These are phyloP conservation scores for Aradus depressus DNA, from an alignment of 2,888 invertebrate species.

Conservation along the genomic window DNA sequence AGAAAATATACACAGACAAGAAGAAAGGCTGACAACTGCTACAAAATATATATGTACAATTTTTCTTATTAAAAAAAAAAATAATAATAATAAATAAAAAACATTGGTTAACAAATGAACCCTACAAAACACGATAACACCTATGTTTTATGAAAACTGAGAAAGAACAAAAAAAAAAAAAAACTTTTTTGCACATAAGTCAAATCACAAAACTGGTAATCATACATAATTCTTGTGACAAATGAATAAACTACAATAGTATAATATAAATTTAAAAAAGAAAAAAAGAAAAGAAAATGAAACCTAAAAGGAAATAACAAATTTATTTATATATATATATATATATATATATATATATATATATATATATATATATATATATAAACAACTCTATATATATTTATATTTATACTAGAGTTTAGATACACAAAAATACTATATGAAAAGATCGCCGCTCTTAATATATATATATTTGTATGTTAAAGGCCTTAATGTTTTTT, in stretches of 20 bases:
- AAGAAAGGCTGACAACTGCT: neutral
- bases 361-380: constrained; percentile 22
- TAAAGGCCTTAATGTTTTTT: too few species aligned
- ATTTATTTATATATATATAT: constrained; percentile 5
- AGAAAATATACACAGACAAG: constrained; percentile 12
- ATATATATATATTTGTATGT: constrained; percentile 13
- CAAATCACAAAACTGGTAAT: neutral
- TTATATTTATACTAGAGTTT: too few species aligned
- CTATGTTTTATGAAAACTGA: too few species aligned
- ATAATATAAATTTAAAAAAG: constrained; percentile 11
- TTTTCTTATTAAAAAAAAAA: too few species aligned
- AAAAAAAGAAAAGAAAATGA: constrained; percentile 3
- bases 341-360: constrained; percentile 2
- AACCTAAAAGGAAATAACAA: constrained; percentile 14
- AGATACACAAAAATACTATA: constrained; percentile 26
- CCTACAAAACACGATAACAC: too few species aligned
- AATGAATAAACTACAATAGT: constrained; percentile 18
- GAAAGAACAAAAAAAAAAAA: too few species aligned
- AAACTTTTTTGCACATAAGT: too few species aligned
- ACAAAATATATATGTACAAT: too few species aligned
- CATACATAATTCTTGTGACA: constrained; percentile 18
- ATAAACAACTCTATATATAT: constrained; percentile 19
- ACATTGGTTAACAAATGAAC: too few species aligned
- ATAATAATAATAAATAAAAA: too few species aligned
- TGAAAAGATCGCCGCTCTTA: constrained; percentile 21